phyloP scores from a whole-genome alignment of 2,888 invertebrate genomes.

The Tipula unca region DNA sequence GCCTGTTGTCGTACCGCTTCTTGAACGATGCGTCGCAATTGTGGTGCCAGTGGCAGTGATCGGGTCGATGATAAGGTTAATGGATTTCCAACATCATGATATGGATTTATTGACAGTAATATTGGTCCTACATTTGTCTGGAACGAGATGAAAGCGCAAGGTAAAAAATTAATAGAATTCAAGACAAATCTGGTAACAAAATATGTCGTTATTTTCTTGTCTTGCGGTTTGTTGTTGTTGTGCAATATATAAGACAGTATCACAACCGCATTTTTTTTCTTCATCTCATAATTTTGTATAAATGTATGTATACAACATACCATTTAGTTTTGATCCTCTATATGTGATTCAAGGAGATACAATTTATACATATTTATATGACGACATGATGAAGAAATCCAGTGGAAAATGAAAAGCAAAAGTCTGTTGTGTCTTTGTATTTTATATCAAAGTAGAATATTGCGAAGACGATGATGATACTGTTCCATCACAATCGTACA shows the following conservation, averaged over 20 bases:
- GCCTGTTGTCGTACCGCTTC: slow-evolving; percentile 90
- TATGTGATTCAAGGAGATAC: not conserved
- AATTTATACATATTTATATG: not conserved
- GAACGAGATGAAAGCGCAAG: slow-evolving; percentile 30
- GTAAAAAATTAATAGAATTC: not conserved
- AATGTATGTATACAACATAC: too few relatives aligned
- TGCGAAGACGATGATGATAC: not conserved
- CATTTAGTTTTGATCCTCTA: not conserved
- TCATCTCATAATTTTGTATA: not conserved
- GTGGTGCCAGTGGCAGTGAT: slow-evolving; percentile 63
- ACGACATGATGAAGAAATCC: not conserved
- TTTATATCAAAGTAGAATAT: not conserved
- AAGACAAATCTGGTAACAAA: not conserved
- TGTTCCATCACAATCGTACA: not conserved
- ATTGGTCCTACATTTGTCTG: slow-evolving; percentile 92
- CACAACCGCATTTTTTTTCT: slow-evolving; percentile 9
- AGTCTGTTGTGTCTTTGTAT: not conserved
- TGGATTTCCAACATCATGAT: slow-evolving; percentile 79
- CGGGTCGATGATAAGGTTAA: slow-evolving; percentile 76
- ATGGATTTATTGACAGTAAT: slow-evolving; percentile 81
- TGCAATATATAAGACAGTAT: slow-evolving; percentile 17
- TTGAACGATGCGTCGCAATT: slow-evolving; percentile 79
- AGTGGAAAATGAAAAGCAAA: slow-evolving; percentile 14
- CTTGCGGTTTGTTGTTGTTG: not conserved
- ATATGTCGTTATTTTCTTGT: slow-evolving; percentile 14